Base-by-base conservation (phyloP, 2,888 invertebrate species). In the Cephus runcator region DNA sequence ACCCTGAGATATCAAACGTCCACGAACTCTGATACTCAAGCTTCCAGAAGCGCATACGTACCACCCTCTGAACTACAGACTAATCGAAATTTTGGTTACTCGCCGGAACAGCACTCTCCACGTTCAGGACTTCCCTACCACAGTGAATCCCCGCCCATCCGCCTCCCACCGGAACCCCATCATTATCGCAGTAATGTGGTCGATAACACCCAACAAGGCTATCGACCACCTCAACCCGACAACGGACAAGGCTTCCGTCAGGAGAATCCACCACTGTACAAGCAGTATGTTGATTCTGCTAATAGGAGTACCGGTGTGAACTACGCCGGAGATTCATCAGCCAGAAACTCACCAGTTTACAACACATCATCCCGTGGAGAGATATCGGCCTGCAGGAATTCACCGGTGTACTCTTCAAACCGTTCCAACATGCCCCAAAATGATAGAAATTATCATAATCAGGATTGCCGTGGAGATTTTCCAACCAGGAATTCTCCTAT, bases 61-160 rank as follows among this genome's bases (percentile, higher is more conserved):
- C 90, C 91, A 30, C 91, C 91, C 0, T 91, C 91, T 0, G 91
- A 91, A 78, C 80, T 91, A 31, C 91, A 91, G 75, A 87, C 85
- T 30, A 88, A 82, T 69, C 85, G 85, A 77, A 86, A 73, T 15
- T 76, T 73, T 34, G 74, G 81, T 78, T 88, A 87, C 75, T 83
- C 84, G 11, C 81, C 85, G 30, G 88, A 90, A 12, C 88, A 88
- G 40, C 86, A 88, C 76, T 86, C 88, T 34, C 86, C 89, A 36
- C 87, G 90, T 81, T 79, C 89, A 69, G 87, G 82, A 73, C 79
- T 87, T 74, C 86, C 88, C 23, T 88, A 89, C 71, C 90, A 89
- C 76, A 86, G 84, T 71, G 91, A 91, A 78, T 86, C 89, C 30
- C 86, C 88, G 31, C 85, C 90, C 0, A 84, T 86, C 76, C 88